A percentile compares a stretch with the other conserved stretches of the same genome.
Conservation (phyloP, 1,140 invertebrate species). For the Drosophila setifemur region DNA sequence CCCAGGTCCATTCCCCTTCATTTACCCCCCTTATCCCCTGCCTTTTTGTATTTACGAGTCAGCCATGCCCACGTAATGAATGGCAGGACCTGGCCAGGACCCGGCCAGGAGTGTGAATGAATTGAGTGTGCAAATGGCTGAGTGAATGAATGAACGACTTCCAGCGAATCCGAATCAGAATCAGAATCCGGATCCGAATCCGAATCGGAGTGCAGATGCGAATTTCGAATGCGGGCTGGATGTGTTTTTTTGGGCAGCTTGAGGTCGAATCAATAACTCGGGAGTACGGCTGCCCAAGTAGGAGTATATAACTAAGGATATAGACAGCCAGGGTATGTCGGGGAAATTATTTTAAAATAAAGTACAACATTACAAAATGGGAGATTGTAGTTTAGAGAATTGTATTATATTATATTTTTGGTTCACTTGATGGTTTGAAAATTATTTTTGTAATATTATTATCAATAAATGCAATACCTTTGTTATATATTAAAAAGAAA, state of each 20-base stretch:
- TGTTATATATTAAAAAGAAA: no score
- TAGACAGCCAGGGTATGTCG: no score
- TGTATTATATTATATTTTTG: no score
- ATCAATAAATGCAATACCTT: no score
- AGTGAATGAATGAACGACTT: conserved; percentile 31
- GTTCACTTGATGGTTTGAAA: no score
- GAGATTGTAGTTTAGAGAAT: no score
- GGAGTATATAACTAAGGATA: no score
- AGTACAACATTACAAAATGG: no score
- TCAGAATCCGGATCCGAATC: conserved; percentile 1
- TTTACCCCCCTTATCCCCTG: conserved; percentile 2
- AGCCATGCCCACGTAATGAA: conserved; percentile 53
- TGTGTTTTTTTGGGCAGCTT: neutral
- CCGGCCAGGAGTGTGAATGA: conserved; percentile 30
- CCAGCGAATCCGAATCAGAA: neutral
- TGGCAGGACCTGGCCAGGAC: conserved; percentile 15
- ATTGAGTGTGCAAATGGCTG: conserved; percentile 32
- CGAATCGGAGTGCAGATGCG: neutral
- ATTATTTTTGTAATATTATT: no score
- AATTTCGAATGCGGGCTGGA: neutral
- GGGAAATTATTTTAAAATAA: no score
- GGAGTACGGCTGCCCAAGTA: no score
- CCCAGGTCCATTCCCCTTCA: conserved; percentile 4
- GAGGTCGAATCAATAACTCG: no score
- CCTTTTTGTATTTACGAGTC: conserved; percentile 43